These are phyloP conservation scores for Carterocephalus palaemon DNA, from an alignment of 2,888 invertebrate species.

Conservation along the genomic window DNA sequence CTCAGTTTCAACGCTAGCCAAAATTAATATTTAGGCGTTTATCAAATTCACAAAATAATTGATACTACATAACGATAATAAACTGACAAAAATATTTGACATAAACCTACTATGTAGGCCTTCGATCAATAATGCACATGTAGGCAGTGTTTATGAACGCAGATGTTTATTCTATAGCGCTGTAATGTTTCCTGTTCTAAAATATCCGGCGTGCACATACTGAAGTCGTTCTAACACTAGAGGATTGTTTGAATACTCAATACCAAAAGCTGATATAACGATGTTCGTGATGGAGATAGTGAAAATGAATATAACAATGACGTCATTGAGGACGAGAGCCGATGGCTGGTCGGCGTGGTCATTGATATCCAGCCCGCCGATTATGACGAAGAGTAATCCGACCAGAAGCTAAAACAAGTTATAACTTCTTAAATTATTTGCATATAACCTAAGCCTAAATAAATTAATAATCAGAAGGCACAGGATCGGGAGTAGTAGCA, in stretches of 20 bases:
- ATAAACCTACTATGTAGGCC: no score
- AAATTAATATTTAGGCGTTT: no score
- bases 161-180: slow-evolving; percentile 4
- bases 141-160: no score
- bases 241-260: slow-evolving; percentile 86
- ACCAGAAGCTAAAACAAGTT: slow-evolving; percentile 85
- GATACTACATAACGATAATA: no score
- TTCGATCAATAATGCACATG: no score
- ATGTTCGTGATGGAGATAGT: slow-evolving; percentile 89
- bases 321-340: slow-evolving; percentile 88
- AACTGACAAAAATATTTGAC: no score
- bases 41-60: no score
- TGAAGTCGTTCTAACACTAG: slow-evolving; percentile 71
- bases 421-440: no score
- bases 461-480: no score
- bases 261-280: slow-evolving; percentile 90
- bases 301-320: slow-evolving; percentile 89
- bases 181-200: slow-evolving; percentile 52
- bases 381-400: slow-evolving; percentile 88
- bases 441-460: no score
- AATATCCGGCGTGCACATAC: slow-evolving; percentile 62
- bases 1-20: no score
- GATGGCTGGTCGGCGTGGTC: slow-evolving; percentile 84
- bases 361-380: slow-evolving; percentile 91
- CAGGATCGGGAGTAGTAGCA: no score